A percentile compares a stretch with the other conserved stretches of the same genome.
Evolutionary conservation across 2,888 invertebrate species (phyloP).

Genomic region (Noctua janthe): DNA sequence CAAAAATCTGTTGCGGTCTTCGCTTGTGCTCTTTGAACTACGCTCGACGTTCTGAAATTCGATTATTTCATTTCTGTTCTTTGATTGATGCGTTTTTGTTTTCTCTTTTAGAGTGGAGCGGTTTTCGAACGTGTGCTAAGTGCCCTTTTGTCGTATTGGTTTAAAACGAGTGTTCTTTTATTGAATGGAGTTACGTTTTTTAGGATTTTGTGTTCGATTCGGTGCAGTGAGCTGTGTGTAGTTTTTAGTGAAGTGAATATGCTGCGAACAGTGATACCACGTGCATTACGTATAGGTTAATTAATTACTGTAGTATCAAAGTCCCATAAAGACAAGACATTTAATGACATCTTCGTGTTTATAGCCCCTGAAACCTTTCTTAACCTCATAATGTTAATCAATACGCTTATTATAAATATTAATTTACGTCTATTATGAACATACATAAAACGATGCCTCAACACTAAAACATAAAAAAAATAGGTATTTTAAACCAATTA

Average conservation of each 20-base stretch:
- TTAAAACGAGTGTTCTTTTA: constrained; percentile 69
- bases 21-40: constrained; percentile 87
- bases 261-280: neutral
- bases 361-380: constrained; percentile 37
- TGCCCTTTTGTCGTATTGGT: constrained; percentile 78
- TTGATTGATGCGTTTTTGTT: constrained; percentile 88
- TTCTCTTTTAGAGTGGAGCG: constrained; percentile 79
- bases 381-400: constrained; percentile 41
- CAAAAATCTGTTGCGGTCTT: constrained; percentile 86
- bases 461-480: constrained; percentile 8
- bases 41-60: constrained; percentile 87
- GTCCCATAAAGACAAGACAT: neutral
- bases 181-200: constrained; percentile 60
- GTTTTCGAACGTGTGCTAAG: constrained; percentile 82
- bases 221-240: constrained; percentile 31
- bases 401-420: constrained; percentile 42
- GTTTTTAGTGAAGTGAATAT: constrained; percentile 33
- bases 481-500: constrained; percentile 56
- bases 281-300: neutral
- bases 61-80: constrained; percentile 88
- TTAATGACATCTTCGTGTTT: constrained; percentile 48
- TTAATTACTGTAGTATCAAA: constrained; percentile 11
- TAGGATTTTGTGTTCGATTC: constrained; percentile 49
- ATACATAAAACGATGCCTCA: constrained; percentile 22
- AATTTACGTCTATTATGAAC: constrained; percentile 28